These are phyloP conservation scores for Tachyglossus aculeatus DNA, from an alignment of 2,797 vertebrate genomes.

Conservation along the genomic window DNA sequence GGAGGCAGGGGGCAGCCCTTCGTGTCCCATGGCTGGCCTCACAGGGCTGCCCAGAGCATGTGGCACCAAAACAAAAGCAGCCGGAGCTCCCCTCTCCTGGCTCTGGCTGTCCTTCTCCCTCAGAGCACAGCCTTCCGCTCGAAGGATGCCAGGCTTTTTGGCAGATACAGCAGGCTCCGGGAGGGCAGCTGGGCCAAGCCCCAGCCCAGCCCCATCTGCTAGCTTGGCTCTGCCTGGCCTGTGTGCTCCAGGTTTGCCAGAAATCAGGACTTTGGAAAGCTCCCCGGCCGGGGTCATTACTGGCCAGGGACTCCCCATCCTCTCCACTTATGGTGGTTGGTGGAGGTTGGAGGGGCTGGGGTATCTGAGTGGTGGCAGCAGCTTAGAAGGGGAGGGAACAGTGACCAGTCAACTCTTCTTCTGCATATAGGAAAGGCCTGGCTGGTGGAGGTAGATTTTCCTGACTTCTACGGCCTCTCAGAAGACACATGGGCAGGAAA, in stretches of 20 bases:
- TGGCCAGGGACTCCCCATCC: not conserved
- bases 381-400: too few relatives aligned
- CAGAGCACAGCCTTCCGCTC: not conserved
- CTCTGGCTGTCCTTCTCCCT: not conserved
- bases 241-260: too few relatives aligned
- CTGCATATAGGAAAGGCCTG: too few relatives aligned
- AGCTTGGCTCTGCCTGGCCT: not conserved
- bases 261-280: not conserved
- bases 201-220: not conserved
- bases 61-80: slow-evolving; percentile 50
- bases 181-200: slow-evolving; percentile 10
- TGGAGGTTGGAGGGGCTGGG: too few relatives aligned
- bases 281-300: too few relatives aligned
- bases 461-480: too few relatives aligned
- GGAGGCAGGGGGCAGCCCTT: slow-evolving; percentile 6
- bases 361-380: too few relatives aligned
- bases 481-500: too few relatives aligned
- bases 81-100: not conserved
- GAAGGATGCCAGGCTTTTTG: slow-evolving; percentile 51
- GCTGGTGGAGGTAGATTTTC: too few relatives aligned
- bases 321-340: too few relatives aligned
- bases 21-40: not conserved
- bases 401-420: too few relatives aligned
- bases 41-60: not conserved
- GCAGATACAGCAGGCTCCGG: not conserved